Evolutionary conservation across 2,113 vertebrate species (phyloP), one percentile per base, ranked within the genome.

Genomic region (Craseonycteris thonglongyai): DNA sequence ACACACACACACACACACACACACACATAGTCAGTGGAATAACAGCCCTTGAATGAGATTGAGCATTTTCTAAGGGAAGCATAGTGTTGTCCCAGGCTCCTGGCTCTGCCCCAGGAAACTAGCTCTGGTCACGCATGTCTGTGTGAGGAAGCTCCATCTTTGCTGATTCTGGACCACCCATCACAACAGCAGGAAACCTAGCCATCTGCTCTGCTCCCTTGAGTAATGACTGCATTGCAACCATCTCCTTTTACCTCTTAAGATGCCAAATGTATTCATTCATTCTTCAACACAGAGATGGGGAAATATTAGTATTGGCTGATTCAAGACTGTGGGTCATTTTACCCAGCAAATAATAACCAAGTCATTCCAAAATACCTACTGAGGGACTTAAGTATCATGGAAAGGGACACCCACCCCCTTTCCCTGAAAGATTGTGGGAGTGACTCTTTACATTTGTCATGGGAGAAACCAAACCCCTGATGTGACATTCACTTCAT

Each of bases 251-350:
- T 91, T 89, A 96, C 94, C 91, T 96, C 63, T 88, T 90, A 81
- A 74, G 80, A 96, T 84, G 94, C 74, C 95, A 96, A 89, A 94
- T 90, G 75, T 94, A 87, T 95, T 92, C 71, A 61, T 91, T 94
- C 82, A 88, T 97, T 93, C 79, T 96, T 82, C 79, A 92, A 26
- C 75, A 69, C 69, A 63, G 81, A 82, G 42, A 56, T 96, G 80
- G 42, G 59, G 90, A 96, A 97, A 95, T 96, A 95, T 97, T 96
- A 96, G 90, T 95, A 96, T 96, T 95, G 95, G 97, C 95, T 80
- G 45, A 88, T n/a, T 66, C 95, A 42, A 96, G 59, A 85, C 40
- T 28, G 18, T 93, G 85, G 87, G 72, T 96, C 90, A 95, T 96
- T 95, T 97, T 95, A 86, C 80, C n/a, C 76, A 56, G 61, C 78